A percentile compares a stretch with the other conserved stretches of the same genome.
These are phyloP conservation scores for Ceratotherium simum DNA, from an alignment of 2,113 vertebrate genomes.

Conservation along the genomic window DNA sequence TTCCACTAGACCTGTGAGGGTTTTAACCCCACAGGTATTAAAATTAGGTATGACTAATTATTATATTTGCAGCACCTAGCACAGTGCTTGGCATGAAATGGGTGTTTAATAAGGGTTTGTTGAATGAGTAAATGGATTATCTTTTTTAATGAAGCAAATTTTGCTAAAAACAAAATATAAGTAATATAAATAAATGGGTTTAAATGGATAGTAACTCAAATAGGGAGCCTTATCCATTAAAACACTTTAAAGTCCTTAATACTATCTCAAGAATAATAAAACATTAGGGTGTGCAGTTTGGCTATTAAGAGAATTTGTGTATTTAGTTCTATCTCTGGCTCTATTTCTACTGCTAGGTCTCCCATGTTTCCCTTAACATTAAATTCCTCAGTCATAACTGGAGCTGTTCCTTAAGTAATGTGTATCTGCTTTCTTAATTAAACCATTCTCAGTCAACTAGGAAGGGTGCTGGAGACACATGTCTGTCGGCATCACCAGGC, in stretches of 20 bases:
- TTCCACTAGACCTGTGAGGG: not conserved
- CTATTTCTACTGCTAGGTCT: constrained; percentile 28
- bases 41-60: constrained; percentile 6
- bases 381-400: constrained; percentile 35
- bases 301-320: constrained; percentile 13
- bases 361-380: constrained; percentile 40
- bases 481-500: not conserved
- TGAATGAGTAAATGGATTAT: constrained; percentile 24
- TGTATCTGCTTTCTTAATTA: constrained; percentile 34
- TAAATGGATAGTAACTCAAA: not conserved
- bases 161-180: constrained; percentile 42
- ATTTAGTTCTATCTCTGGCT: not conserved
- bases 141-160: constrained; percentile 15
- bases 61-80: not conserved
- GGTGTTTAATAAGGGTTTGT: not conserved
- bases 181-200: constrained; percentile 22
- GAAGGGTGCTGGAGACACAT: not conserved
- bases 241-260: constrained; percentile 3
- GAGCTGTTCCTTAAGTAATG: constrained; percentile 33
- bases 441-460: constrained; percentile 18
- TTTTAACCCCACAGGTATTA: not conserved
- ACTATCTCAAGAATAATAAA: constrained; percentile 25
- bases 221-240: not conserved
- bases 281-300: not conserved
- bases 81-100: not conserved